Percentiles rank a stretch among this genome's conserved stretches.
Conservation (phyloP, 1,140 invertebrate genomes). For the Physella acuta region DNA sequence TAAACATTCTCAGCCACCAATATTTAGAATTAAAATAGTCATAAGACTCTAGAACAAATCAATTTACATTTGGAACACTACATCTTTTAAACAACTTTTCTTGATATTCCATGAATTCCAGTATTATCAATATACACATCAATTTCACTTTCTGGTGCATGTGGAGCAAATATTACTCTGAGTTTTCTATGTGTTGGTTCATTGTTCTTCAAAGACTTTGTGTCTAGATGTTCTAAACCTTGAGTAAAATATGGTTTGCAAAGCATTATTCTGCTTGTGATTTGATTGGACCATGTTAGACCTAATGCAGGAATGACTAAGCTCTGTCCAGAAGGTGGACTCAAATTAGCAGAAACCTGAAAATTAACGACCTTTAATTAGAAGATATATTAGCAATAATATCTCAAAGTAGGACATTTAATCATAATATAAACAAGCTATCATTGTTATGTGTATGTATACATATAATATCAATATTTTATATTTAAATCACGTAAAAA, state of each 20-base stretch:
- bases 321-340: background rate
- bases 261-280: slow-evolving; percentile 69
- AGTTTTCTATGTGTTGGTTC: slow-evolving; percentile 30
- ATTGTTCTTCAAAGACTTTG: background rate
- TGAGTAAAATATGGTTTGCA: slow-evolving; percentile 33
- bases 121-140: background rate
- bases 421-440: too few relatives aligned
- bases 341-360: slow-evolving; percentile 29
- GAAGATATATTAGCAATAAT: too few relatives aligned
- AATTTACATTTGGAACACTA: too few relatives aligned
- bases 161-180: slow-evolving; percentile 59
- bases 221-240: background rate
- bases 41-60: too few relatives aligned
- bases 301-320: slow-evolving; percentile 55
- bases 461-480: too few relatives aligned
- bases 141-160: slow-evolving; percentile 44
- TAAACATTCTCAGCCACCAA: too few relatives aligned
- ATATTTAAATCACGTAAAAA: too few relatives aligned
- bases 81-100: background rate
- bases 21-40: too few relatives aligned
- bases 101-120: slow-evolving; percentile 9
- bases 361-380: too few relatives aligned
- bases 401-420: too few relatives aligned
- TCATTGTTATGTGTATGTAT: too few relatives aligned
- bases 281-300: slow-evolving; percentile 71